Conservation (phyloP, 92 coral and sea anemone genomes). For the Palythoa heliodiscus region DNA sequence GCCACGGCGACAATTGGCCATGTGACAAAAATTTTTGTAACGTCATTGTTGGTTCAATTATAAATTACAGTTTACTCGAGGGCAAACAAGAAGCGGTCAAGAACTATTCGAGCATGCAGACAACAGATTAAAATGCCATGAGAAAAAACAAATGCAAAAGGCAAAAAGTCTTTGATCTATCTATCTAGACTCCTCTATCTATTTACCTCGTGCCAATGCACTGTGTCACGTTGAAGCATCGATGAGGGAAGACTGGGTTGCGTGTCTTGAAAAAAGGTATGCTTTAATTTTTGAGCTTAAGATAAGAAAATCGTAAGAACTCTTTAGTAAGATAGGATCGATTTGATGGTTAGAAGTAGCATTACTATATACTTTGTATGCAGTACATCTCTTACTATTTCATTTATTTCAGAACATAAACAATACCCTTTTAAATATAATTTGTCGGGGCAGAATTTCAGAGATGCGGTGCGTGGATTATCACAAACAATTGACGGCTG, state of each 20-base stretch:
- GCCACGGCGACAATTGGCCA: not conserved
- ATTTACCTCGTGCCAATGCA: not conserved
- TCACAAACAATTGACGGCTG: no score
- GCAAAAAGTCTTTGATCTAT: not conserved
- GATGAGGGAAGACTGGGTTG: not conserved
- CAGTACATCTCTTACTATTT: not conserved
- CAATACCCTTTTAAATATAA: no score
- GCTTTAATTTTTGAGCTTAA: not conserved
- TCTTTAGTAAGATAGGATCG: not conserved
- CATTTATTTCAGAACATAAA: no score
- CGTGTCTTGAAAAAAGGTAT: not conserved
- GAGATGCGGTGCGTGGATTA: no score
- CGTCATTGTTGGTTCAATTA: not conserved
- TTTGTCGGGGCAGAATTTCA: no score
- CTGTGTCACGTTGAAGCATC: not conserved
- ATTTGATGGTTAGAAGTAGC: not conserved
- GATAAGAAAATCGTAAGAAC: not conserved
- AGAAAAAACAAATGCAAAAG: not conserved
- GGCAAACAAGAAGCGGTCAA: not conserved
- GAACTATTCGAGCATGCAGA: not conserved
- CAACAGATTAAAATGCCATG: not conserved
- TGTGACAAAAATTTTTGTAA: not conserved
- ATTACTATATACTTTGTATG: not conserved
- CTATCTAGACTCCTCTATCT: no score
- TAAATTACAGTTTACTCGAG: not conserved